These are phyloP conservation scores for Drosophila quadrilineata DNA, from an alignment of 1,140 invertebrate species.

Conservation along the genomic window DNA sequence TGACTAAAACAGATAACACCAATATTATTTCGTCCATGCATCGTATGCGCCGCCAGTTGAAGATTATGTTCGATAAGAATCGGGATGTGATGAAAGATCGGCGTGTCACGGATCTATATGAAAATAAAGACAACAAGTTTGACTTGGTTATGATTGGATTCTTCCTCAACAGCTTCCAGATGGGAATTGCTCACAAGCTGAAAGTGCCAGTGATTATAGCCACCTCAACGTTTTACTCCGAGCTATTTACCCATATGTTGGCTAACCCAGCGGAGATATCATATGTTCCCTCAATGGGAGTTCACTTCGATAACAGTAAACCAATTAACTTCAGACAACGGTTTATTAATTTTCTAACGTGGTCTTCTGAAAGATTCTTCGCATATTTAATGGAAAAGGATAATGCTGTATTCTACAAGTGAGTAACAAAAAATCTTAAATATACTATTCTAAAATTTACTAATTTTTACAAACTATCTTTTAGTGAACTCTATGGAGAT, in stretches of 20 bases:
- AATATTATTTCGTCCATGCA: slow-evolving; percentile 5
- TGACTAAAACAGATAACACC: slow-evolving; percentile 28
- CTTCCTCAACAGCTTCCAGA: slow-evolving; percentile 53
- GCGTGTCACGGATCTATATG: slow-evolving; percentile 38
- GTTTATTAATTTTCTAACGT: background rate
- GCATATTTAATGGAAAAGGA: background rate
- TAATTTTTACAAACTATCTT: too few relatives aligned
- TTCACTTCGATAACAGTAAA: slow-evolving; percentile 3
- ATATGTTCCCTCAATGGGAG: slow-evolving; percentile 35
- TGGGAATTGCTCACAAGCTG: slow-evolving; percentile 55
- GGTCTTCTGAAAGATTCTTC: background rate
- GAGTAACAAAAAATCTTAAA: background rate
- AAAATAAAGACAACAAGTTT: slow-evolving; percentile 50
- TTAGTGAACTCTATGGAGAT: slow-evolving; percentile 39
- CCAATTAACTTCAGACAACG: slow-evolving; percentile 24
- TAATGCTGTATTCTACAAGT: slow-evolving; percentile 27
- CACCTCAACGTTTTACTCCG: slow-evolving; percentile 29
- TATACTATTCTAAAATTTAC: background rate
- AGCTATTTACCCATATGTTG: slow-evolving; percentile 25
- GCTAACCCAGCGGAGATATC: slow-evolving; percentile 44
- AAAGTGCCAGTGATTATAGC: slow-evolving; percentile 49
- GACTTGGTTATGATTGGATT: slow-evolving; percentile 57
- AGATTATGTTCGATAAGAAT: slow-evolving; percentile 27
- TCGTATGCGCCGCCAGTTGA: slow-evolving; percentile 18
- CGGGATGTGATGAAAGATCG: slow-evolving; percentile 14